phyloP scores from a whole-genome alignment of 2,888 invertebrate genomes.

The Harmothoe impar region DNA sequence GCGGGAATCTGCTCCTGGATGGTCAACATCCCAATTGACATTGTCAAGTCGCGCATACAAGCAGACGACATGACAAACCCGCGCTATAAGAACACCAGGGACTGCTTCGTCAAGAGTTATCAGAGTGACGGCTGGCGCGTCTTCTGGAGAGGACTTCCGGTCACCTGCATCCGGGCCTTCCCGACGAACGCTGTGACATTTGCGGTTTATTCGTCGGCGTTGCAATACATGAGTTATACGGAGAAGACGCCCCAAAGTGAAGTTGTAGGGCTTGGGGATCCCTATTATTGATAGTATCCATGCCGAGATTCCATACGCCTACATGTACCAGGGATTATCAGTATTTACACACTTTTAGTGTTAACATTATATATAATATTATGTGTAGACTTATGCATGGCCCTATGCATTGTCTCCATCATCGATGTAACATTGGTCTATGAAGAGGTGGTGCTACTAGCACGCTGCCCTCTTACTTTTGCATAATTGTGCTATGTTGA shows the following conservation, averaged over 20 bases:
- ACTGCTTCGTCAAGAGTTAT: conserved; percentile 87
- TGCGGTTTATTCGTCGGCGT: conserved; percentile 81
- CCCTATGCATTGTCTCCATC: too few species aligned
- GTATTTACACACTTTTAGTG: too few species aligned
- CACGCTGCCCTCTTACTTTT: too few species aligned
- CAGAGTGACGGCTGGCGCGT: conserved; percentile 86
- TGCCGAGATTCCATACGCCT: too few species aligned
- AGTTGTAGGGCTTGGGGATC: neutral
- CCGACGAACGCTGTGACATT: conserved; percentile 89
- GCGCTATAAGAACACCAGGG: conserved; percentile 86
- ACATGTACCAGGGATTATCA: too few species aligned
- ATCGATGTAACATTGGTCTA: too few species aligned
- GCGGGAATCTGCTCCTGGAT: conserved; percentile 88
- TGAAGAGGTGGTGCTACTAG: too few species aligned
- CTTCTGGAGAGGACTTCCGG: conserved; percentile 87
- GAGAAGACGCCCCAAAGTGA: neutral
- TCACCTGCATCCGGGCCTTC: conserved; percentile 88
- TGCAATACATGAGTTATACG: neutral
- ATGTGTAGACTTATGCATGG: too few species aligned
- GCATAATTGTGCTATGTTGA: too few species aligned
- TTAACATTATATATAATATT: too few species aligned
- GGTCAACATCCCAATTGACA: conserved; percentile 89
- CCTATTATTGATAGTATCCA: neutral
- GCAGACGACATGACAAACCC: conserved; percentile 84
- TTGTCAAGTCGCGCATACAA: conserved; percentile 90